Evolutionary conservation across 2,888 invertebrate species (phyloP).

Genomic region (Stenolophus ochropezus): DNA sequence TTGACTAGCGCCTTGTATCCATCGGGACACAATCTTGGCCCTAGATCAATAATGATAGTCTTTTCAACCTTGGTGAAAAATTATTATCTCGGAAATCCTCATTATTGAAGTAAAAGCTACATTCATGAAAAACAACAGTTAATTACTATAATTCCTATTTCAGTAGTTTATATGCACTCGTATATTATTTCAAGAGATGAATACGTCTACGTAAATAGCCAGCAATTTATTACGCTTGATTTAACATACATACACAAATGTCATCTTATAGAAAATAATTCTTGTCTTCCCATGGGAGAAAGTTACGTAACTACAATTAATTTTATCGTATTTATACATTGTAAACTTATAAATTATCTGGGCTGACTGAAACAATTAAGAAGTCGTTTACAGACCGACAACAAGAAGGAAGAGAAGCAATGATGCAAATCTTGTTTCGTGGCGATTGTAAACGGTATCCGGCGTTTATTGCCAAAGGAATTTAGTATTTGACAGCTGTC

Average conservation of each 20-base stretch:
- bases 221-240: background rate
- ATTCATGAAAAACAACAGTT: no score
- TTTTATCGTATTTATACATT: conserved; percentile 15
- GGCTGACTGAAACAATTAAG: conserved; percentile 8
- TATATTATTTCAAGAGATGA: background rate
- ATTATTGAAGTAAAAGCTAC: no score
- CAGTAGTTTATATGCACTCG: background rate
- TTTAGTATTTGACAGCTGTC: conserved; percentile 46
- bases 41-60: no score
- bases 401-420: conserved; percentile 45
- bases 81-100: no score
- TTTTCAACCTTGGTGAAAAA: no score
- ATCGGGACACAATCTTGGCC: no score
- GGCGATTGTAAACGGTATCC: conserved; percentile 48
- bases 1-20: no score
- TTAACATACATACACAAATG: background rate
- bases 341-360: conserved; percentile 18
- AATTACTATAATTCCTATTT: background rate
- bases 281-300: background rate
- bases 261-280: background rate
- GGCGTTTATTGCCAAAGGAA: conserved; percentile 41
- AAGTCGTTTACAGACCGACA: background rate
- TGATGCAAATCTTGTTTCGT: conserved; percentile 39
- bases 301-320: conserved; percentile 26
- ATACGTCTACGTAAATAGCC: background rate